Evolutionary conservation across 2,888 invertebrate species (phyloP).

Genomic region (Sycophila texana): DNA sequence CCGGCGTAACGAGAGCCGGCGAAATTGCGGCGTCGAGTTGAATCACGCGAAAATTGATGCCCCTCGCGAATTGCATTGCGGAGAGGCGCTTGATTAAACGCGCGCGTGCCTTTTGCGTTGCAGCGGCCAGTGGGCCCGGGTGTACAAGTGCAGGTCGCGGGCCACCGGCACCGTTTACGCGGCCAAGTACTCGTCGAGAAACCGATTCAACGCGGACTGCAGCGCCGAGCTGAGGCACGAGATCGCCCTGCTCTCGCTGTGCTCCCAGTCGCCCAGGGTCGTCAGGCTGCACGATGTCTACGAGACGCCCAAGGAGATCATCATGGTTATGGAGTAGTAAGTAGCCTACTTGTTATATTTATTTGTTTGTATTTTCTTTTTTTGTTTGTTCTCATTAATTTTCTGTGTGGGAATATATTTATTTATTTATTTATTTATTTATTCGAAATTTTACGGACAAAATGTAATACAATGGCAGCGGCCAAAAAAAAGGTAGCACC

Average conservation of each 20-base stretch:
- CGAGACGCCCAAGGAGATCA: conserved; percentile 81
- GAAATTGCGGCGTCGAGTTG: no score
- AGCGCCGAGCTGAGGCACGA: conserved; percentile 94
- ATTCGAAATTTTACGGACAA: no score
- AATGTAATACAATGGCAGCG: no score
- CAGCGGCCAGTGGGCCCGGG: conserved; percentile 98
- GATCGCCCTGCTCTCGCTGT: conserved; percentile 92
- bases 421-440: no score
- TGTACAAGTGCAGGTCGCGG: conserved; percentile 92
- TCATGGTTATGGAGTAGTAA: conserved; percentile 94
- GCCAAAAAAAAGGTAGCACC: no score
- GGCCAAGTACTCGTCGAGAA: conserved; percentile 96
- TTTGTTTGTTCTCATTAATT: no score
- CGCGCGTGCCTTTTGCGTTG: conserved; percentile 68
- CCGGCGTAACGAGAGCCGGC: no score
- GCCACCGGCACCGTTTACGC: conserved; percentile 92
- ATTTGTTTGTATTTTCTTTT: no score
- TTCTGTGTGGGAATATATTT: no score
- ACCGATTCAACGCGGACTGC: conserved; percentile 90
- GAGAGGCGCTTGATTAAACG: not conserved
- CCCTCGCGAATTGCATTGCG: not conserved
- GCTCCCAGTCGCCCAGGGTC: conserved; percentile 88
- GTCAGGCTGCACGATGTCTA: conserved; percentile 91
- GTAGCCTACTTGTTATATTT: conserved; percentile 64
- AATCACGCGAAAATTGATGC: no score